A percentile compares a stretch with the other conserved stretches of the same genome.
Conservation (phyloP, 1,140 invertebrate genomes). For the Sitophilus oryzae region DNA sequence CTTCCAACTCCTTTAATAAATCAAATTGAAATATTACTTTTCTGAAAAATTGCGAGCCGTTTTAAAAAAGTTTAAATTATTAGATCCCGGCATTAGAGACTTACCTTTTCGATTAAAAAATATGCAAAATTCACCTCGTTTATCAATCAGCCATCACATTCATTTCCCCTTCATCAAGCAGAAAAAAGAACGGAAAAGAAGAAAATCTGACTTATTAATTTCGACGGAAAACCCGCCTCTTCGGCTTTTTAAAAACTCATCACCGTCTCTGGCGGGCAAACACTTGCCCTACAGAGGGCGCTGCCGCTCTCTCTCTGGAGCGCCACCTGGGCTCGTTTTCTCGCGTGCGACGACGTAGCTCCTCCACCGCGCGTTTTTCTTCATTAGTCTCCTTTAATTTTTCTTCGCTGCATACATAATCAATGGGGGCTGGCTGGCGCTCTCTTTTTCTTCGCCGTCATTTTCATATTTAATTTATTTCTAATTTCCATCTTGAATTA, state of each 20-base stretch:
- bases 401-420: slow-evolving; percentile 47
- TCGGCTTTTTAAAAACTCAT: slow-evolving; percentile 21
- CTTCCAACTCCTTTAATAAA: too few species aligned
- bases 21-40: slow-evolving; percentile 1
- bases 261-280: slow-evolving; percentile 11
- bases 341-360: slow-evolving; percentile 3
- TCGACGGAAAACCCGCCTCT: too few species aligned
- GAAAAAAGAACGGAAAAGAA: background rate
- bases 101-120: background rate
- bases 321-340: slow-evolving; percentile 32
- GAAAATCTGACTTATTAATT: background rate
- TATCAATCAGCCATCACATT: background rate
- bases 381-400: slow-evolving; percentile 46
- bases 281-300: slow-evolving; percentile 5
- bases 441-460: slow-evolving; percentile 42
- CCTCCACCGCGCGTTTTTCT: slow-evolving; percentile 38
- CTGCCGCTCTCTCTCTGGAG: too few species aligned
- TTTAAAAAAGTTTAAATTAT: background rate
- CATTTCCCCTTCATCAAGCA: background rate
- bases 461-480: slow-evolving; percentile 49
- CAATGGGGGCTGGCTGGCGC: too few species aligned
- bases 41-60: background rate
- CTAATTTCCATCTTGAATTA: slow-evolving; percentile 47
- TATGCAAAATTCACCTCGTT: background rate
- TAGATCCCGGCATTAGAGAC: background rate